Base-by-base conservation (phyloP, 1,140 invertebrate genomes). In the Mesaphorura yosii region DNA sequence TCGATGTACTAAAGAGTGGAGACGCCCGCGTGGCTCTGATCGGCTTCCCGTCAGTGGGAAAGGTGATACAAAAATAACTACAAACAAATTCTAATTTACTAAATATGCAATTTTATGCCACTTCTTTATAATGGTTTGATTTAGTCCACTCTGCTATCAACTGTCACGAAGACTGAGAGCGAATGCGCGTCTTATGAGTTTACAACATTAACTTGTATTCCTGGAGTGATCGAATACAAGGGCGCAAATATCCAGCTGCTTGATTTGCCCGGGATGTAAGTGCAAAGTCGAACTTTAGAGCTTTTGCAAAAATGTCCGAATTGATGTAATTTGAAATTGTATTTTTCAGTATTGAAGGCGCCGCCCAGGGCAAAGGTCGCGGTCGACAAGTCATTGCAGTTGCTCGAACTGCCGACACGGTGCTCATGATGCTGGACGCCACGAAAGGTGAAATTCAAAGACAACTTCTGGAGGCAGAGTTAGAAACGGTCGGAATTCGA, bases 1-100 rank as follows among this genome's bases (percentile, higher is more conserved):
- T 99, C 72, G 96, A 99, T 83, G 96, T 99, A 14, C 77, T 98
- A 60, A 99, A 99, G 73, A 95, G 90, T 64, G 96, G 96, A 39
- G 96, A 99, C 85, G 96, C 96, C 4, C 76, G 96, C 67, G 91
- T 98, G 15, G 94, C 95, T 17, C 74, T 99, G 3, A 98, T 99
- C 66, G 94, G 93, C 52, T 98, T 98, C 69, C 93, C 94, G 15
- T 92, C 88, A 34, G 90, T 94, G 34, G 90, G 90, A 72, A 93
- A 93, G 72, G 81, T 84, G 68, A 66, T 69, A 44, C 2, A 15
- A 58, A 39, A 1, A 23, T 31, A 17, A 27, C 23, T 3, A n/a
- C n/a, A n/a, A n/a, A n/a, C n/a, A n/a, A n/a, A n/a, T n/a, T n/a
- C n/a, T n/a, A n/a, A n/a, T n/a, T 47, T 23, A 53, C n/a, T 34